Evolutionary conservation across 1,140 invertebrate genomes (phyloP).

Genomic region (Capitella teleta): DNA sequence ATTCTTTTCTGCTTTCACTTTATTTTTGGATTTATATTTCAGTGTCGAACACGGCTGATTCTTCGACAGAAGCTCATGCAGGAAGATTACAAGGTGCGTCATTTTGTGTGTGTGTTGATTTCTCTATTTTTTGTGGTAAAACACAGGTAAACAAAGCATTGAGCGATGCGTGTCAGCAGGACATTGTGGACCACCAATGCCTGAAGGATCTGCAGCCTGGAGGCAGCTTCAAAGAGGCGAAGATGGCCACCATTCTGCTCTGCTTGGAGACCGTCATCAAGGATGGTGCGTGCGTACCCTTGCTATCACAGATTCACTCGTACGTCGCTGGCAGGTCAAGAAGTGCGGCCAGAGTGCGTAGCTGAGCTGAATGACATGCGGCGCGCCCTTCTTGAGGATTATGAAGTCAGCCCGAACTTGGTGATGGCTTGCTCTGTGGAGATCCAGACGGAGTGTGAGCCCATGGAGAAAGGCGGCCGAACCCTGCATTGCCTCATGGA

Average conservation of each 20-base stretch:
- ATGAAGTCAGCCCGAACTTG: conserved; percentile 79
- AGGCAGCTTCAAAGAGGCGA: conserved; percentile 61
- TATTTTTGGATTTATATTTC: conserved; percentile 14
- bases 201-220: conserved; percentile 25
- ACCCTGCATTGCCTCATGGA: conserved; percentile 96
- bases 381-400: conserved; percentile 83
- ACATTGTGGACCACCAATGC: conserved; percentile 69
- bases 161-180: conserved; percentile 74
- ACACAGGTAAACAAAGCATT: conserved; percentile 77
- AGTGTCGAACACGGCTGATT: conserved; percentile 74
- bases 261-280: conserved; percentile 79
- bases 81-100: conserved; percentile 83
- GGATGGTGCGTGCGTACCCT: conserved; percentile 42
- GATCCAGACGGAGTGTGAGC: conserved; percentile 49
- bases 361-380: conserved; percentile 82
- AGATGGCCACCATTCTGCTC: conserved; percentile 78
- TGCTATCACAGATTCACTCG: neutral
- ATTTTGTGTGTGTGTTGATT: too few species aligned
- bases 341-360: conserved; percentile 58
- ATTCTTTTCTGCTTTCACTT: neutral
- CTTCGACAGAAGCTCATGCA: conserved; percentile 76
- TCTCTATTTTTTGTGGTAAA: too few species aligned
- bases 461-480: conserved; percentile 63
- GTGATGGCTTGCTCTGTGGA: conserved; percentile 70
- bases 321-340: conserved; percentile 40